These are phyloP conservation scores for Rachycentron canadum DNA, from an alignment of 2,797 vertebrate genomes.

Conservation along the genomic window DNA sequence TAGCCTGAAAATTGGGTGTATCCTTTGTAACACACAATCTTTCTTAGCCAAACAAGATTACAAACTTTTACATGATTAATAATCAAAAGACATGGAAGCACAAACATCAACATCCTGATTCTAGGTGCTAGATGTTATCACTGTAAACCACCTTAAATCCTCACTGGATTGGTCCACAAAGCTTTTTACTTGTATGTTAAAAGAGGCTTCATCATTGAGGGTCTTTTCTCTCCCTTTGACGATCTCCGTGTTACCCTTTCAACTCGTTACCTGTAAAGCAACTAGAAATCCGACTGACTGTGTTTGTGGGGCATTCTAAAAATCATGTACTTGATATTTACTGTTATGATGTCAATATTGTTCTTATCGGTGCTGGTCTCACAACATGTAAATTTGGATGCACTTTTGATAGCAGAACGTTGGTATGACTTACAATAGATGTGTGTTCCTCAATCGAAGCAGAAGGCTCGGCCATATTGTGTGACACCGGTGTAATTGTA, in stretches of 20 bases:
- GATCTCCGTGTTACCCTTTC: conserved; percentile 51
- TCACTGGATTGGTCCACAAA: conserved; percentile 72
- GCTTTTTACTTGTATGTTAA: conserved; percentile 62
- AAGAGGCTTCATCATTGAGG: conserved; percentile 45
- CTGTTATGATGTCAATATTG: conserved; percentile 84
- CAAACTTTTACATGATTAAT: conserved; percentile 78
- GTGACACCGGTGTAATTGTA: conserved; percentile 83
- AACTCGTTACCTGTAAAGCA: conserved; percentile 72
- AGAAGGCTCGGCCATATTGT: conserved; percentile 68
- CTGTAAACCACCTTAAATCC: conserved; percentile 81
- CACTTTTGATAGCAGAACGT: conserved; percentile 85
- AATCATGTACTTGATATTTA: conserved; percentile 87
- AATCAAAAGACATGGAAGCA: conserved; percentile 82
- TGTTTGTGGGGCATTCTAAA: conserved; percentile 87
- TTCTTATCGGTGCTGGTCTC: conserved; percentile 86
- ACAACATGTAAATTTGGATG: conserved; percentile 84
- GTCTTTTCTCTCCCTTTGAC: conserved; percentile 50
- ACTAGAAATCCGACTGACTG: conserved; percentile 84
- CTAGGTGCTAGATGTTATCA: conserved; percentile 85
- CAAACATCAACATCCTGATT: conserved; percentile 77
- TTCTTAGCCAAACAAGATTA: conserved; percentile 87
- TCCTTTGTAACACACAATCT: conserved; percentile 80
- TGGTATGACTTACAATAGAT: conserved; percentile 61
- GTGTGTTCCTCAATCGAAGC: conserved; percentile 47
- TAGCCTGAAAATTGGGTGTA: conserved; percentile 77